phyloP scores from a whole-genome alignment of 2,888 invertebrate species.

The Pyrrhia umbra region DNA sequence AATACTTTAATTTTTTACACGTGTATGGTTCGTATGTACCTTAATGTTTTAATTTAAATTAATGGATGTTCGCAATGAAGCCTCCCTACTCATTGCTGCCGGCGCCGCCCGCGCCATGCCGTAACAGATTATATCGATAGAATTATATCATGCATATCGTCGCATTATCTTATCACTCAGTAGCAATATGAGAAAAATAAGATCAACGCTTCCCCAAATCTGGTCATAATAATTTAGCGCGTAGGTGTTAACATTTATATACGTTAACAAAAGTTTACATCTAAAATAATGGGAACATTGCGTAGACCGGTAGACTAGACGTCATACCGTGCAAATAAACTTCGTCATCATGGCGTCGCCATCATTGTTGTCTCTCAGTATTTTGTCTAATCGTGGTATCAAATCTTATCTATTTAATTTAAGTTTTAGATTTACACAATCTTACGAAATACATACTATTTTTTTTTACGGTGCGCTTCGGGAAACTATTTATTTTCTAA shows the following conservation, averaged over 20 bases:
- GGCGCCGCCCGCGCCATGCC: neutral
- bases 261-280: conserved; percentile 11
- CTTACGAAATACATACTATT: too few species aligned
- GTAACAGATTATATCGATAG: conserved; percentile 34
- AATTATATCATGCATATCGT: conserved; percentile 20
- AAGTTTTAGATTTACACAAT: neutral
- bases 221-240: conserved; percentile 15
- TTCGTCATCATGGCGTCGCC: conserved; percentile 58
- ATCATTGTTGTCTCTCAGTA: conserved; percentile 52
- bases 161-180: conserved; percentile 27
- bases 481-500: too few species aligned
- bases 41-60: neutral
- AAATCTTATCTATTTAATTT: conserved; percentile 7
- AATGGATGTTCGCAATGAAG: conserved; percentile 1
- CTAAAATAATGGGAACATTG: conserved; percentile 25
- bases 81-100: conserved; percentile 1
- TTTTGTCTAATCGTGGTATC: conserved; percentile 20
- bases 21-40: neutral
- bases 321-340: conserved; percentile 66
- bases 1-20: neutral
- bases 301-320: conserved; percentile 40
- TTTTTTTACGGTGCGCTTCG: too few species aligned
- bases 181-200: conserved; percentile 15
- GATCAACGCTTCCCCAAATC: conserved; percentile 16
- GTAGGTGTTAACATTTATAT: conserved; percentile 27